Evolutionary conservation across 1,140 invertebrate species (phyloP).

Genomic region (Polyergus mexicanus): DNA sequence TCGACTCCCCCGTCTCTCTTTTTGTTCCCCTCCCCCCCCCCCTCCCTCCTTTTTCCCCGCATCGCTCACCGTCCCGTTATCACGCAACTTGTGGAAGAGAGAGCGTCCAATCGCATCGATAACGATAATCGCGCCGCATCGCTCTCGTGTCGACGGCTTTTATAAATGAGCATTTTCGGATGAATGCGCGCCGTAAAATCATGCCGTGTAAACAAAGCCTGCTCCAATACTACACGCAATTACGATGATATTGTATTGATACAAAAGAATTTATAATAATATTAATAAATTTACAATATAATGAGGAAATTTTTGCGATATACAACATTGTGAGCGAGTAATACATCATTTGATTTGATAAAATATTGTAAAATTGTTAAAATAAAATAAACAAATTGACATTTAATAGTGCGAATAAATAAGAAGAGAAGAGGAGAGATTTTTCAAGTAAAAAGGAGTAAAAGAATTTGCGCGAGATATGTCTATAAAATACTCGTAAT

Average conservation of each 20-base stretch:
- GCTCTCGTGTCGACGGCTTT: conserved; percentile 2
- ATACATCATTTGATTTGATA: too few species aligned
- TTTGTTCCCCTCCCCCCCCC: too few species aligned
- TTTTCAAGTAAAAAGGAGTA: too few species aligned
- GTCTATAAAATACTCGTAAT: neutral
- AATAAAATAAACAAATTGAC: too few species aligned
- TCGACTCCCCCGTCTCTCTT: neutral
- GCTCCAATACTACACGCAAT: neutral
- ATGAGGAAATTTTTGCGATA: too few species aligned
- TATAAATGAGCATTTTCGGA: conserved; percentile 30
- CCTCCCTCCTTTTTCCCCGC: neutral
- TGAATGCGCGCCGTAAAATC: neutral
- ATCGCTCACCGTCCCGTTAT: neutral
- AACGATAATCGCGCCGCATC: conserved; percentile 43
- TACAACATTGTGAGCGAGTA: too few species aligned
- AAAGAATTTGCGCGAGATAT: too few species aligned
- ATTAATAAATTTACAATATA: too few species aligned
- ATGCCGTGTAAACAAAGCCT: neutral
- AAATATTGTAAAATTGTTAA: too few species aligned
- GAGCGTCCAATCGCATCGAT: conserved; percentile 10
- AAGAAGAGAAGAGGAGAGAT: too few species aligned
- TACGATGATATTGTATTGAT: neutral
- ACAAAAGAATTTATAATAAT: neutral
- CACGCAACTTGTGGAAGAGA: neutral
- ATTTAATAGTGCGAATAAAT: too few species aligned